These are phyloP conservation scores for Odobenus rosmarus DNA, from an alignment of 2,113 vertebrate genomes.

Conservation along the genomic window DNA sequence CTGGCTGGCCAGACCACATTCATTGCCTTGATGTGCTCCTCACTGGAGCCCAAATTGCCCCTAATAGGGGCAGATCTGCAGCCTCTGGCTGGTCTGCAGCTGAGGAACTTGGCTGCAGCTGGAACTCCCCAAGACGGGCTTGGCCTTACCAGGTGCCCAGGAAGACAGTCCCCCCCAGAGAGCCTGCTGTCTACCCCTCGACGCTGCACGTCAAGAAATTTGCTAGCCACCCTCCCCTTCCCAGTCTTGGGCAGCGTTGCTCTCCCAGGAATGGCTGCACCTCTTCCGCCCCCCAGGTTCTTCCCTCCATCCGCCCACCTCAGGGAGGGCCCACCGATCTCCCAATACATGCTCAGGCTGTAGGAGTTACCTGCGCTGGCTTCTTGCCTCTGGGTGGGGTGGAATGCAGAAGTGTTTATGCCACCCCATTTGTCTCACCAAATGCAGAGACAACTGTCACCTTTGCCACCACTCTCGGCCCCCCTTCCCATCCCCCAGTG, in stretches of 20 bases:
- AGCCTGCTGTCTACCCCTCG: too few relatives aligned
- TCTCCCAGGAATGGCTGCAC: too few relatives aligned
- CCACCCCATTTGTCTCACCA: not conserved
- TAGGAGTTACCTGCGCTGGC: not conserved
- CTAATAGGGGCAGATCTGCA: not conserved
- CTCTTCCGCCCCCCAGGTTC: not conserved
- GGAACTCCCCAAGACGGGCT: not conserved
- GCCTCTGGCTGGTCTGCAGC: not conserved
- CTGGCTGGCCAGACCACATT: too few relatives aligned
- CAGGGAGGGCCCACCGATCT: not conserved
- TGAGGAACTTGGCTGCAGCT: not conserved
- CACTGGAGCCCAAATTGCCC: not conserved
- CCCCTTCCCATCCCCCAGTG: accelerated
- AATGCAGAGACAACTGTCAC: not conserved
- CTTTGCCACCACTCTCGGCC: not conserved
- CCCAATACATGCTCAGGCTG: not conserved
- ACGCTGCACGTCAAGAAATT: not conserved
- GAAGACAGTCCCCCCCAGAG: too few relatives aligned
- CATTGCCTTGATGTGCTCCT: not conserved
- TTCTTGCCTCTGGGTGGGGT: not conserved
- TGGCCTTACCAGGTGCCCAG: not conserved
- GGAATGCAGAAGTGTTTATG: not conserved
- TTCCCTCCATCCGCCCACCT: not conserved
- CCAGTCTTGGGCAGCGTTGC: not conserved
- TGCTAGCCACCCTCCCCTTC: not conserved